Evolutionary conservation across 2,113 vertebrate genomes (phyloP), one percentile per base, ranked within the genome.

Genomic region (Notothenia coriiceps): DNA sequence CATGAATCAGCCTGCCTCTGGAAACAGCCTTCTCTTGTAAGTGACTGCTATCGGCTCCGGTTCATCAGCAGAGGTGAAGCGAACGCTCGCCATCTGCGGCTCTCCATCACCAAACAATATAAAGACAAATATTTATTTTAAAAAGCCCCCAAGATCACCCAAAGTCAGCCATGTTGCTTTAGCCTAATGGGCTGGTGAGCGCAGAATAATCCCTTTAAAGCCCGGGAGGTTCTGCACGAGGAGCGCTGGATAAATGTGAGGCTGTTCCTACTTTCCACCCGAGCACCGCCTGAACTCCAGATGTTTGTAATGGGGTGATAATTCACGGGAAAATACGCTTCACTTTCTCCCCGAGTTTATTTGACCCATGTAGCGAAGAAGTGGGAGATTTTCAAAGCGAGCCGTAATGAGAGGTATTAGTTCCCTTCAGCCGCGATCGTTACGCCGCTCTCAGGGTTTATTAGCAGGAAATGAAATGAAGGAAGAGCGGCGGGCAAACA

Each of bases 401-500:
- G 74, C 22, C 9, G 49, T 90, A 83, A 90, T 79, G 80, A 87
- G 75, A 67, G 40, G n/a, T 60, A 54, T 85, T 81, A 72, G 63
- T 61, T 63, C 22, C 57, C 65, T 72, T 74, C 57, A 76, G 74
- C 51, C 9, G 3, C 20, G 29, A 44, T 84, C 66, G 33, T 86
- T 80, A 69, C 70, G n/a, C 61, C 70, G 55, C 67, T 75, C 75
- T 68, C 63, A 77, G 60, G 57, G 71, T 74, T 67, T 79, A 79
- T 74, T 67, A 77, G 63, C 66, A 47, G 57, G 51, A 74, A 81
- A 80, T 75, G 78, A 80, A 81, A 70, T 1, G 25, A 4, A 29
- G 51, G 29, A n/a, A 5, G 51, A 70, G 70, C 1, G 52, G 52
- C 2, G 52, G 33, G 70, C 60, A 83, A 73, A 72, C 63, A 65